phyloP scores from a whole-genome alignment of 2,888 invertebrate genomes.

The Amblyteles armatorius region DNA sequence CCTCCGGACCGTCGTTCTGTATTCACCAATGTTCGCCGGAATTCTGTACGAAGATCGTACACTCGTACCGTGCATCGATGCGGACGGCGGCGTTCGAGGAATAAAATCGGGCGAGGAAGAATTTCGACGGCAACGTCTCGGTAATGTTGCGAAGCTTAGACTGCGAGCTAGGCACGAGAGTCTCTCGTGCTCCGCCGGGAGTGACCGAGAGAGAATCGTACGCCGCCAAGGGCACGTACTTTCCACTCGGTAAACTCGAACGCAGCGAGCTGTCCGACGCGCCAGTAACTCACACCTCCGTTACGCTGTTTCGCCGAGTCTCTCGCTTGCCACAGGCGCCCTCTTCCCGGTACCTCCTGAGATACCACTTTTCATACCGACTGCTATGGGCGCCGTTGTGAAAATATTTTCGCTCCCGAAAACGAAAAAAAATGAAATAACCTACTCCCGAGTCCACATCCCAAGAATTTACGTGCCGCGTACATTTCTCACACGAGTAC shows the following conservation, averaged over 20 bases:
- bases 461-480: conserved; percentile 70
- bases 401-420: conserved; percentile 36
- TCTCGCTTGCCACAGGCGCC: conserved; percentile 25
- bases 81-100: background rate
- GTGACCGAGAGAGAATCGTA: conserved; percentile 36
- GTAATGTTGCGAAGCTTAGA: conserved; percentile 44
- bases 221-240: conserved; percentile 63
- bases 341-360: conserved; percentile 49
- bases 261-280: conserved; percentile 68
- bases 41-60: conserved; percentile 5
- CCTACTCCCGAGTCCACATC: conserved; percentile 36
- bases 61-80: background rate
- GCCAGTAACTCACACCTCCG: conserved; percentile 70
- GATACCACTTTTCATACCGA: conserved; percentile 74
- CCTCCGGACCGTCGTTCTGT: background rate
- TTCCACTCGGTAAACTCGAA: conserved; percentile 65
- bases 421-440: conserved; percentile 30
- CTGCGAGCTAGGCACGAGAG: conserved; percentile 25
- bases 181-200: conserved; percentile 49
- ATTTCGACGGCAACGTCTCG: conserved; percentile 18
- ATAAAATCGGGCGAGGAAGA: background rate
- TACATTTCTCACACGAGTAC: conserved; percentile 41
- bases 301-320: conserved; percentile 38
- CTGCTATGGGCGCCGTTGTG: conserved; percentile 55
- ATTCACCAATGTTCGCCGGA: background rate